Evolutionary conservation across 2,113 vertebrate genomes (phyloP).

Genomic region (Nannospalax galili): DNA sequence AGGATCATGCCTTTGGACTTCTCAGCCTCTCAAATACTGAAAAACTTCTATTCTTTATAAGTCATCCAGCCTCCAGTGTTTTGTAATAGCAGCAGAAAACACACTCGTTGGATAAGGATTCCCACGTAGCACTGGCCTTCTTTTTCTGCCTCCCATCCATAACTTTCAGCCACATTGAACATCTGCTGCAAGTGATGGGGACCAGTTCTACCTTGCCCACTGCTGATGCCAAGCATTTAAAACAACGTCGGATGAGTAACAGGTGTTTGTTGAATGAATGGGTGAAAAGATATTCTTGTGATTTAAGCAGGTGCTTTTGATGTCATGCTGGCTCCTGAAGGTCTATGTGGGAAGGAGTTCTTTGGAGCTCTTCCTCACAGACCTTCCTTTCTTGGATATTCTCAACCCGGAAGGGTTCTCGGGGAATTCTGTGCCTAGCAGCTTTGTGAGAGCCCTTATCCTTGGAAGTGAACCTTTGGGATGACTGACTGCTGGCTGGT

Average conservation of each 20-base stretch:
- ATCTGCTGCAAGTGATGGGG: neutral
- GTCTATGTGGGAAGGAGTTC: neutral
- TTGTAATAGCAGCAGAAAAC: neutral
- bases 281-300: neutral
- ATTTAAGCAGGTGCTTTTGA: neutral
- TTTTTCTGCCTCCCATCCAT: neutral
- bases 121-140: rapidly evolving
- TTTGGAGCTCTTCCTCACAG: neutral
- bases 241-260: neutral
- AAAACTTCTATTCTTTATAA: neutral
- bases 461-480: neutral
- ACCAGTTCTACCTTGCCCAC: neutral
- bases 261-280: neutral
- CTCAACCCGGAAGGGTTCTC: neutral
- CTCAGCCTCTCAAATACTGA: neutral
- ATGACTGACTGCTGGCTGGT: neutral
- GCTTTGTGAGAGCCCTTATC: neutral
- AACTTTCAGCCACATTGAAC: neutral
- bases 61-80: neutral
- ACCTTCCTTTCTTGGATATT: neutral
- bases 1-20: neutral
- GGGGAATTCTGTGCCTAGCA: neutral
- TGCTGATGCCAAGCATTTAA: too few relatives aligned
- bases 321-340: neutral
- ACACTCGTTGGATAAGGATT: neutral